A percentile compares a stretch with the other conserved stretches of the same genome.
Conservation (phyloP, 2,888 invertebrate genomes). For the Junonia oenone region DNA sequence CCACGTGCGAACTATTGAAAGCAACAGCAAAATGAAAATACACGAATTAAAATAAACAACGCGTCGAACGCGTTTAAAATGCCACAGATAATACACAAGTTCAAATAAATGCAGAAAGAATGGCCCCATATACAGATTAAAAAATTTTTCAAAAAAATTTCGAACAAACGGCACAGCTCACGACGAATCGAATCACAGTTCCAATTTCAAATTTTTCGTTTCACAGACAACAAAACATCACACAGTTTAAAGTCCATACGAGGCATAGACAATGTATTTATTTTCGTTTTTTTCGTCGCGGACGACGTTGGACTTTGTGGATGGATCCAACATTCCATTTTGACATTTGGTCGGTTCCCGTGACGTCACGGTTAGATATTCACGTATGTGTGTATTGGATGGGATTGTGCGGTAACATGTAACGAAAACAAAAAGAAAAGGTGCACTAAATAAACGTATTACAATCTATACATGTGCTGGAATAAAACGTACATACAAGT, state of each 20-base stretch:
- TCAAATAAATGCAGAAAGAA: slow-evolving; percentile 39
- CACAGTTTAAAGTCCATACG: slow-evolving; percentile 42
- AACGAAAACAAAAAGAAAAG: slow-evolving; percentile 77
- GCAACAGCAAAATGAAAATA: slow-evolving; percentile 52
- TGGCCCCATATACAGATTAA: slow-evolving; percentile 29
- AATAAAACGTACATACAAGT: slow-evolving; percentile 9
- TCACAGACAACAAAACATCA: slow-evolving; percentile 36
- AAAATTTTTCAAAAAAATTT: slow-evolving; percentile 16
- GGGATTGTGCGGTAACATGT: slow-evolving; percentile 77
- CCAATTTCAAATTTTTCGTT: slow-evolving; percentile 49
- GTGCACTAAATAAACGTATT: slow-evolving; percentile 77
- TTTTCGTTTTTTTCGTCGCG: slow-evolving; percentile 79
- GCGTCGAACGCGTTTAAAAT: slow-evolving; percentile 54
- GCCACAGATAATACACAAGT: slow-evolving; percentile 43
- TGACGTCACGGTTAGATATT: slow-evolving; percentile 47
- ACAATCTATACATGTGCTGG: slow-evolving; percentile 33
- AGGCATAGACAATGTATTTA: slow-evolving; percentile 41
- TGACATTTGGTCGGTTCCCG: slow-evolving; percentile 47
- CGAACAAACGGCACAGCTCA: slow-evolving; percentile 30
- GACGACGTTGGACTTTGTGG: slow-evolving; percentile 76
- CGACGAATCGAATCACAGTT: slow-evolving; percentile 59
- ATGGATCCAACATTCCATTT: slow-evolving; percentile 67
- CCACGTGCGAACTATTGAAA: slow-evolving; percentile 74
- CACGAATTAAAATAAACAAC: slow-evolving; percentile 34
- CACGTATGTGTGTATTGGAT: slow-evolving; percentile 62